Evolutionary conservation across 2,888 invertebrate species (phyloP), one percentile per base, ranked within the genome.

Genomic region (Linyphia triangularis): DNA sequence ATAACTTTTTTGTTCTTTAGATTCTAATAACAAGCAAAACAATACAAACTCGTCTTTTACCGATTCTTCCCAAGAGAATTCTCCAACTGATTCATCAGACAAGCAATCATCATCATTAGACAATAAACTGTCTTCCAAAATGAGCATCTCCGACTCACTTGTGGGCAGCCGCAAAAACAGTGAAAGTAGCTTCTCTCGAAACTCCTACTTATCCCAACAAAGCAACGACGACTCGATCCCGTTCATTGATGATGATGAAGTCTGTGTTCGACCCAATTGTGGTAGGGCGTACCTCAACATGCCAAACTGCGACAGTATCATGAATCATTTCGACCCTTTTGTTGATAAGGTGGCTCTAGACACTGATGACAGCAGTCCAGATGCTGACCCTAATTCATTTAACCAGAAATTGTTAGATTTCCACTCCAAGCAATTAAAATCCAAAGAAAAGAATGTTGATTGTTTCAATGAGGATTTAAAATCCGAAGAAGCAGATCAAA

Each of bases 241-340:
- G 6, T 89, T 89, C 33, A 89, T 89, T 30, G 89, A 89, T 78
- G 89, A 89, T 33, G 89, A 89, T 40, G 89, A 89, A 28, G 40
- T 84, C 16, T 22, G 30, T 24, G 4, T 89, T 3, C 26, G 83
- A 33, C 83, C 89, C 9, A 65, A 84, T n/a, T 63, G 79, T 72
- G 89, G 89, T 2, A 78, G 89, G 37, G 89, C 84, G 2, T 89
- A 89, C 40, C 43, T 89, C 30, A 51, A 89, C 37, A 84, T 83
- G 10, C 89, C 89, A 22, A 89, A 79, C 26, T 72, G 57, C 57
- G 79, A 72, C 10, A 84, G 78, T 30, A 79, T 89, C 26, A 69
- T 84, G 3, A 84, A 77, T 63, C 51, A 30, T 22, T 89, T 89
- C 28, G 89, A 89, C 40, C 89, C 89, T 6, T 89, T 89, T 73